Evolutionary conservation across 2,888 invertebrate genomes (phyloP), one percentile per base, ranked within the genome.

Genomic region (Aplocera efformata): DNA sequence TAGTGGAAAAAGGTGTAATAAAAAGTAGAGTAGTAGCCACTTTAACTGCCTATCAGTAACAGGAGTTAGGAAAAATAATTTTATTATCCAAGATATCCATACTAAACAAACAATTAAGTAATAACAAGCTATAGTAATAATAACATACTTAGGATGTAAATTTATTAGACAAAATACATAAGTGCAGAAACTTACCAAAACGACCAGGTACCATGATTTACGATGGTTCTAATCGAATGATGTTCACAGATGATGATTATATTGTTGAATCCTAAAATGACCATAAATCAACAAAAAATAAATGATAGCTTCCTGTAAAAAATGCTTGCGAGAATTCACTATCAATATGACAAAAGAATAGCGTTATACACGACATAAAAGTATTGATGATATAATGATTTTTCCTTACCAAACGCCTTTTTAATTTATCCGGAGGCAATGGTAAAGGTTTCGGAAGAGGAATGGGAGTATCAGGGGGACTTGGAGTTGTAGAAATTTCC

Each of bases 341-440:
- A 2, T 17, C 13, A 17, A 5, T 17, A 17, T 17, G 13, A 17
- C n/a, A n/a, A n/a, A n/a, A n/a, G n/a, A n/a, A n/a, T n/a, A n/a
- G n/a, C n/a, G n/a, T n/a, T n/a, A n/a, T n/a, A n/a, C n/a, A n/a
- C n/a, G n/a, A n/a, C n/a, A n/a, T n/a, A 17, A 17, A 17, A 17
- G 5, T 17, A 17, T 5, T 17, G 13, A n/a, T n/a, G 13, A 17
- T 17, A 17, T 17, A 17, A 17, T 17, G 5, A 3, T 22, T 10
- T 9, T 23, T 17, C 20, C 45, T 40, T 30, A 45, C 45, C 40
- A 37, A 36, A 9, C 45, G 40, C 10, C 45, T 40, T 37, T 17
- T 45, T 11, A 45, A 8, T 37, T 45, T 45, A 30, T 45, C 40
- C 2, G 45, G 45, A 26, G 45, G 45, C 17, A 30, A 10, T 21